phyloP scores from a whole-genome alignment of 2,888 invertebrate species.

The Drosophila cognata region DNA sequence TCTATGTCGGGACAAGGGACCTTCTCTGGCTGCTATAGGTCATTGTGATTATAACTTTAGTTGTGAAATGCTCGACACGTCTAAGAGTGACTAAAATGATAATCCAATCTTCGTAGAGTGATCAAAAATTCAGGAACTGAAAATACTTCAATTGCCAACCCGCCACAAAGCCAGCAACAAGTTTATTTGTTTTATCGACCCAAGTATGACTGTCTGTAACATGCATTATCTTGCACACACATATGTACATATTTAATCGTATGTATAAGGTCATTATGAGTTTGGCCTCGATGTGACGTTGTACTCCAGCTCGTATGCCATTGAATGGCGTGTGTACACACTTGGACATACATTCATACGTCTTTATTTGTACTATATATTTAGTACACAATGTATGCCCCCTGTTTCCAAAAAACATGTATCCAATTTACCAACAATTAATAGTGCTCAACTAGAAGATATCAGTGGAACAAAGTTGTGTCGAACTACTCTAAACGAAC shows the following conservation, averaged over 20 bases:
- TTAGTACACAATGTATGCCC: neutral
- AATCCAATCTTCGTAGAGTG: neutral
- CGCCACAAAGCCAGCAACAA: constrained; percentile 53
- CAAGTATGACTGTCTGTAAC: constrained; percentile 24
- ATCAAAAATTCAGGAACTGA: neutral
- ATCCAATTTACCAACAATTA: constrained; percentile 21
- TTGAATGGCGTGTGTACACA: constrained; percentile 7
- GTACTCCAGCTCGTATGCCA: constrained; percentile 9
- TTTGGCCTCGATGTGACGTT: constrained; percentile 17
- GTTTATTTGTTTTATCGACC: constrained; percentile 64
- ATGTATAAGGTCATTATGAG: constrained; percentile 29
- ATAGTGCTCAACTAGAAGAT: neutral
- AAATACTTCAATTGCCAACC: constrained; percentile 21
- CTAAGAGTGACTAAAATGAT: neutral
- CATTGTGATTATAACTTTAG: neutral
- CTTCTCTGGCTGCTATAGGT: neutral
- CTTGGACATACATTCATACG: neutral
- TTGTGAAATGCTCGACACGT: neutral
- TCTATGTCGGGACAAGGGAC: too few relatives aligned
- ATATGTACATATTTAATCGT: constrained; percentile 10
- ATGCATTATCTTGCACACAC: constrained; percentile 32
- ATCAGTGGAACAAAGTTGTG: neutral
- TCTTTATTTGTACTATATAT: neutral
- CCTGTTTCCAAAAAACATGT: neutral
- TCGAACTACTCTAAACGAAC: neutral